A percentile compares a stretch with the other conserved stretches of the same genome.
Evolutionary conservation across 2,113 vertebrate genomes (phyloP).

Genomic region (Thalassoma bifasciatum): DNA sequence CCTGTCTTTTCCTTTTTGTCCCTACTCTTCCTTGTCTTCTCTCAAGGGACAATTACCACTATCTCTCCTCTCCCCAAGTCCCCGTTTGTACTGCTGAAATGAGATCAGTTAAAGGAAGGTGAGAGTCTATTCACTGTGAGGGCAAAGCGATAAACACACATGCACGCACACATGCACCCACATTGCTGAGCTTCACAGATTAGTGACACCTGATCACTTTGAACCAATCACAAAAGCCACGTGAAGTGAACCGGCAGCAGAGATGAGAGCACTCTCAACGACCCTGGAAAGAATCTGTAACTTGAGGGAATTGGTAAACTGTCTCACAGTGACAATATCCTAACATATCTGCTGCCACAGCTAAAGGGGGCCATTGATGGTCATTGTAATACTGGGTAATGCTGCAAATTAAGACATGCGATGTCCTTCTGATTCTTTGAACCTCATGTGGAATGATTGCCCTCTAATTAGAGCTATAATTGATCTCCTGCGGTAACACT

Average conservation of each 20-base stretch:
- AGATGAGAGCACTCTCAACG: conserved; percentile 38
- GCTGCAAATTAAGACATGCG: conserved; percentile 5
- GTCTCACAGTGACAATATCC: conserved; percentile 32
- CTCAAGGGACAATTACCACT: conserved; percentile 77
- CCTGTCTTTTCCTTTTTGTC: conserved; percentile 21
- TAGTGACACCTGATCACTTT: conserved; percentile 53
- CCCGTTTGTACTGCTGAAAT: conserved; percentile 78
- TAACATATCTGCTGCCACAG: conserved; percentile 39
- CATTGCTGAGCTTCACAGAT: conserved; percentile 50
- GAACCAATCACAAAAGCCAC: conserved; percentile 50
- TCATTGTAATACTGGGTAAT: neutral
- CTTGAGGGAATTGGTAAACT: conserved; percentile 37
- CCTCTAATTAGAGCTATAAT: neutral
- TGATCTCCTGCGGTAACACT: neutral
- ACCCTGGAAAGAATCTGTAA: conserved; percentile 38
- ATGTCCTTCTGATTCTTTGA: conserved; percentile 22
- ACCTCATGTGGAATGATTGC: conserved; percentile 5
- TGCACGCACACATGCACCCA: conserved; percentile 28
- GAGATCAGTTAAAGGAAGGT: conserved; percentile 81
- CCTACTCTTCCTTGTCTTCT: conserved; percentile 62
- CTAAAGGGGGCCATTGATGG: conserved; percentile 18
- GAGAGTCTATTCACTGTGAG: conserved; percentile 76
- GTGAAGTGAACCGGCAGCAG: conserved; percentile 46
- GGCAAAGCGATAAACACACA: conserved; percentile 73
- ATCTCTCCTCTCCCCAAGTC: conserved; percentile 62